phyloP scores from a whole-genome alignment of 2,888 invertebrate species.

The Steinernema hermaphroditum region DNA sequence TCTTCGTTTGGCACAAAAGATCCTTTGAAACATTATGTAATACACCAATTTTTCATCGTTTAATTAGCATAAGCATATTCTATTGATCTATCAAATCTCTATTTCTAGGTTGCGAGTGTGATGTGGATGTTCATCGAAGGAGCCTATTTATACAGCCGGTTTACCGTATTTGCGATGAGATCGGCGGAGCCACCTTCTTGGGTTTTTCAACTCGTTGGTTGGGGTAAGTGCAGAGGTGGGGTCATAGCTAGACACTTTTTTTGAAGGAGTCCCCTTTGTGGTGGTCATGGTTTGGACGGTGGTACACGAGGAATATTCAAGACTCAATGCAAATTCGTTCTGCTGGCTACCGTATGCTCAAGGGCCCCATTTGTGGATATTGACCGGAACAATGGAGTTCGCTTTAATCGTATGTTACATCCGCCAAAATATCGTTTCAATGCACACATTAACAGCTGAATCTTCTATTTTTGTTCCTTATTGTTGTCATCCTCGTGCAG shows the following conservation, averaged over 20 bases:
- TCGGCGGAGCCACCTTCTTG: conserved; percentile 70
- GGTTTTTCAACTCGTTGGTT: conserved; percentile 71
- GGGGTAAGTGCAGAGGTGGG: conserved; percentile 69
- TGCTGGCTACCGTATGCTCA: conserved; percentile 69
- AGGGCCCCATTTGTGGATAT: conserved; percentile 65
- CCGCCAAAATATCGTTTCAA: neutral
- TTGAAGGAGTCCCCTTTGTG: conserved; percentile 69
- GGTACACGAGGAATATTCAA: conserved; percentile 64
- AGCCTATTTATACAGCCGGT: conserved; percentile 64
- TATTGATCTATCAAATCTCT: neutral
- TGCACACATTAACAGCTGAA: conserved; percentile 67
- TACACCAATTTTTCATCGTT: too few species aligned
- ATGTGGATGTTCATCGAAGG: conserved; percentile 73
- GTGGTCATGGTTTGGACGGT: conserved; percentile 69
- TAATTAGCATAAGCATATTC: too few species aligned
- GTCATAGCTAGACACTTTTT: neutral
- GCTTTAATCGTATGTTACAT: conserved; percentile 65
- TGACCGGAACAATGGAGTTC: conserved; percentile 67
- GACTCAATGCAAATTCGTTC: conserved; percentile 44
- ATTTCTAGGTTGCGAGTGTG: conserved; percentile 69
- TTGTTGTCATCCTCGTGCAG: conserved; percentile 69
- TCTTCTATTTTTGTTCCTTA: conserved; percentile 68
- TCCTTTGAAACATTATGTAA: too few species aligned
- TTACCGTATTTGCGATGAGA: conserved; percentile 72
- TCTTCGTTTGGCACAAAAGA: neutral